Evolutionary conservation across 2,113 vertebrate genomes (phyloP).

Genomic region (Nyctibius bracteatus): DNA sequence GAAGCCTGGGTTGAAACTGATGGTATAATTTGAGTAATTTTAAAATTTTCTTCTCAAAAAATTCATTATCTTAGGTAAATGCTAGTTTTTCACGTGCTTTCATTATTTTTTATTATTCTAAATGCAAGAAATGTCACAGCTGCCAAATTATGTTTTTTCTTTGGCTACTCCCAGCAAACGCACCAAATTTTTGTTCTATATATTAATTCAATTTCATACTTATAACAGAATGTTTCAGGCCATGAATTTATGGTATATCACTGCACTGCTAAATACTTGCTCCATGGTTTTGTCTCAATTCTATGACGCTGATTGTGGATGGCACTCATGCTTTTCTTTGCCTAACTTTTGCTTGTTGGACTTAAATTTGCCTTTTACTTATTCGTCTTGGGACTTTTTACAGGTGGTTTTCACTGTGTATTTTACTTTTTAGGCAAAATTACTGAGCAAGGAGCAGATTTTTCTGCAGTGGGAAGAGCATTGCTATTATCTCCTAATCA

Average conservation of each 20-base stretch:
- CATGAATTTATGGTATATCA: neutral
- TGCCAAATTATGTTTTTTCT: neutral
- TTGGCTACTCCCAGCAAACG: neutral
- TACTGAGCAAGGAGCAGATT: neutral
- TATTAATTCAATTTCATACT: neutral
- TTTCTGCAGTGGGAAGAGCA: neutral
- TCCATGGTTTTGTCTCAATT: neutral
- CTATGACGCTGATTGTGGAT: neutral
- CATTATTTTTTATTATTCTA: neutral
- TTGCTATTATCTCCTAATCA: neutral
- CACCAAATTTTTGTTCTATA: neutral
- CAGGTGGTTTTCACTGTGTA: neutral
- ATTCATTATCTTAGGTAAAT: neutral
- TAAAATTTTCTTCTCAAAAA: neutral
- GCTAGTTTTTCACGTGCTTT: neutral
- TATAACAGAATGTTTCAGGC: neutral
- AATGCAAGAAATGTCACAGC: neutral
- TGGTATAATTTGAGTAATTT: neutral
- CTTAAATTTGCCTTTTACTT: neutral
- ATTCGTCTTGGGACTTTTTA: neutral
- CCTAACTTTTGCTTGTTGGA: neutral
- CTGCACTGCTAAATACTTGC: neutral
- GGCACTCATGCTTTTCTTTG: neutral
- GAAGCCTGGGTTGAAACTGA: neutral
- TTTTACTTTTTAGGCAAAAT: neutral